A percentile compares a stretch with the other conserved stretches of the same genome.
These are phyloP conservation scores for Hylaeus volcanicus DNA, from an alignment of 1,140 invertebrate species.

Conservation along the genomic window DNA sequence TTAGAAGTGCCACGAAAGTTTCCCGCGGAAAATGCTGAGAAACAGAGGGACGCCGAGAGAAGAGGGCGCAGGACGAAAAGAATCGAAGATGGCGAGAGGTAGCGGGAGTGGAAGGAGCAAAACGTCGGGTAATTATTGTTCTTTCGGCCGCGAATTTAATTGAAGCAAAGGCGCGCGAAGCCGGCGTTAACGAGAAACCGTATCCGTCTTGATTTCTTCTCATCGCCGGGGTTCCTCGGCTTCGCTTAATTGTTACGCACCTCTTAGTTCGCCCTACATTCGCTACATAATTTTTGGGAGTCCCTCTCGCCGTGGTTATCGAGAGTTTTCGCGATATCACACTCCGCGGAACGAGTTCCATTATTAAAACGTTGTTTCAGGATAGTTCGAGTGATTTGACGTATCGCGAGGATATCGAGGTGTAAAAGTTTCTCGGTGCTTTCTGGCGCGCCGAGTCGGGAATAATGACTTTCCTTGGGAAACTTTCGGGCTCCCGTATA, in stretches of 20 bases:
- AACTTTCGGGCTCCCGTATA: constrained; percentile 17
- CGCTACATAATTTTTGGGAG: constrained; percentile 44
- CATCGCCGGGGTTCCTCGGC: background rate
- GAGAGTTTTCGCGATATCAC: constrained; percentile 35
- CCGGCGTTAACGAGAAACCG: constrained; percentile 40
- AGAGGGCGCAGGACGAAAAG: background rate
- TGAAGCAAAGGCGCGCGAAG: constrained; percentile 34
- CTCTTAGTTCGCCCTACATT: background rate
- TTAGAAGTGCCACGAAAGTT: constrained; percentile 49
- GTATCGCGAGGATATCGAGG: constrained; percentile 18
- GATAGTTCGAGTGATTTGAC: constrained; percentile 22
- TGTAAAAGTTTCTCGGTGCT: constrained; percentile 1
- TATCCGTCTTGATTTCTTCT: constrained; percentile 43
- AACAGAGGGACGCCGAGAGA: background rate
- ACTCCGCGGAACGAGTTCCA: constrained; percentile 43
- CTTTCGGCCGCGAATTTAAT: constrained; percentile 57
- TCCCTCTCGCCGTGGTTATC: constrained; percentile 10
- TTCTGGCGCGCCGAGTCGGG: background rate
- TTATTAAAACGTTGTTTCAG: constrained; percentile 42
- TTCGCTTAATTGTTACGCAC: constrained; percentile 1
- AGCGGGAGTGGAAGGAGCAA: constrained; percentile 6
- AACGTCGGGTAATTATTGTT: constrained; percentile 59
- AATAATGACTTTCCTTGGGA: constrained; percentile 33
- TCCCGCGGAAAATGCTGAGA: constrained; percentile 26
- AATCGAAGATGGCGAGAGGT: background rate